Base-by-base conservation (phyloP, 2,113 vertebrate species). In the Maccullochella peelii region DNA sequence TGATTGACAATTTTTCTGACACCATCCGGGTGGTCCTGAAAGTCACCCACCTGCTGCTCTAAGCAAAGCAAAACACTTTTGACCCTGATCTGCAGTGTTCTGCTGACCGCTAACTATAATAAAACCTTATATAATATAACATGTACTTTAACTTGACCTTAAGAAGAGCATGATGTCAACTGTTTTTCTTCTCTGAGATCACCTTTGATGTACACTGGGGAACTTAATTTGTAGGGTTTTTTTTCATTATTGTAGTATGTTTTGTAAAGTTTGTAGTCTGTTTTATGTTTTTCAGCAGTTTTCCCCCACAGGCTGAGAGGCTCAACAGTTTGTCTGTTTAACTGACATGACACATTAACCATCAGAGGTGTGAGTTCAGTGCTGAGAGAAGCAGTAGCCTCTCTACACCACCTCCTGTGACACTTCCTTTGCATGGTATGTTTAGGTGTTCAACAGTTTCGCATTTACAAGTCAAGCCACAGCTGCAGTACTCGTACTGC, bases 361-460 rank as follows among this genome's bases (percentile, higher is more conserved):
- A 25, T 78, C 50, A 18, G 67, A 77, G 63, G 73, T 62, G 69
- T 81, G 21, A 65, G 30, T 3, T 52, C 66, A n/a, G 18, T 33
- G 65, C 38, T 77, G 42, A 54, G 10, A 10, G 25, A 52, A 5
- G 20, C 30, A 38, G 50, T 21, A 1, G 73, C 12, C 23, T 25
- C 15, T 2, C 38, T 33, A 2, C 6, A 23, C 65, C 40, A 1
- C 44, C 69, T 59, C 49, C 50, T n/a, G n/a, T 82, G 57, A 78
- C 36, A 10, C 69, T 89, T 92, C 92, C 84, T 88, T 14, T 75
- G 30, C 18, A 11, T 7, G 8, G 2, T 2, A 36, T 36, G 5
- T 62, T 14, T 15, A 72, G 6, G 16, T 66, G 57, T 74, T 84
- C 9, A 73, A n/a, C 82, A 52, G 73, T 79, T 85, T 87, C 87